A percentile compares a stretch with the other conserved stretches of the same genome.
Evolutionary conservation across 2,113 vertebrate genomes (phyloP).

Genomic region (Hemichromis elongatus): DNA sequence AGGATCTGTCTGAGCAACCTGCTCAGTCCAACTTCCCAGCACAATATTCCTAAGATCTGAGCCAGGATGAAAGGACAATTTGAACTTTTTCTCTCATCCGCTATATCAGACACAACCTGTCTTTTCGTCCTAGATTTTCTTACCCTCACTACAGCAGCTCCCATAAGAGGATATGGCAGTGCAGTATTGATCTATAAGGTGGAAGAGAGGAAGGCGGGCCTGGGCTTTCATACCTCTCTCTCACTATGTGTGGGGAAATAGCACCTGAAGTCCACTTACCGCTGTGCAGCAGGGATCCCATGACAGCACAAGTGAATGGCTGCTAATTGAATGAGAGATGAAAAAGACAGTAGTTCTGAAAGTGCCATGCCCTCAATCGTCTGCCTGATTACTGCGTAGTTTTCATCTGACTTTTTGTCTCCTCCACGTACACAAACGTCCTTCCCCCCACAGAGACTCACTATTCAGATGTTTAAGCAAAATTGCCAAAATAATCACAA

Average conservation of each 20-base stretch:
- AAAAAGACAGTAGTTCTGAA: constrained; percentile 55
- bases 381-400: constrained; percentile 8
- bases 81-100: constrained; percentile 71
- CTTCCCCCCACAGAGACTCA: not conserved
- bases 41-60: constrained; percentile 55
- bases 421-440: constrained; percentile 7
- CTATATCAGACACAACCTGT: constrained; percentile 47
- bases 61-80: constrained; percentile 68
- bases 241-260: constrained; percentile 35
- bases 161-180: constrained; percentile 70
- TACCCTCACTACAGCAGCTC: constrained; percentile 52
- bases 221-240: constrained; percentile 51
- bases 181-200: constrained; percentile 66
- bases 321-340: constrained; percentile 64
- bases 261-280: constrained; percentile 65
- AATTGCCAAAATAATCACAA: constrained; percentile 3
- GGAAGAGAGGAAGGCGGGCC: constrained; percentile 54
- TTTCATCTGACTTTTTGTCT: constrained; percentile 25
- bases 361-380: not conserved
- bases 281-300: constrained; percentile 47
- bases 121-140: constrained; percentile 66
- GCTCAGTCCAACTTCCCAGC: constrained; percentile 48
- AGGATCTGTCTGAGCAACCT: constrained; percentile 46
- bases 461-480: constrained; percentile 10
- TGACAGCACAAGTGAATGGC: constrained; percentile 52